Evolutionary conservation across 2,797 vertebrate species (phyloP).

Genomic region (Orestias chungarensis): DNA sequence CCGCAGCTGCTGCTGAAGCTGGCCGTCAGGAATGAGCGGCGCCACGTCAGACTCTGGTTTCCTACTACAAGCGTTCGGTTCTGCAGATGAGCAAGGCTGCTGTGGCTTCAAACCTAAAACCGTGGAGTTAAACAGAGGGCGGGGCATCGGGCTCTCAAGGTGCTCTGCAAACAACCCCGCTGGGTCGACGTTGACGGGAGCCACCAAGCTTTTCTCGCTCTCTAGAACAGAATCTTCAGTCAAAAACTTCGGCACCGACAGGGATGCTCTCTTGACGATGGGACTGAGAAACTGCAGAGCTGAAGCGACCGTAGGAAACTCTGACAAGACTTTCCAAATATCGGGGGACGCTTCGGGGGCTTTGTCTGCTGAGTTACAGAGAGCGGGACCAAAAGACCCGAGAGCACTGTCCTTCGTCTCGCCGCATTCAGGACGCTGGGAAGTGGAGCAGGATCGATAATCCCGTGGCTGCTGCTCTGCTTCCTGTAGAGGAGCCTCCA

Average conservation of each 20-base stretch:
- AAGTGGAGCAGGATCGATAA: neutral
- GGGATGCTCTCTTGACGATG: slow-evolving; percentile 38
- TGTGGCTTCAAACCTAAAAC: slow-evolving; percentile 41
- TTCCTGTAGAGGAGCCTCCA: slow-evolving; percentile 1
- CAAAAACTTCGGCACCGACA: slow-evolving; percentile 24
- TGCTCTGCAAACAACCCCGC: slow-evolving; percentile 54
- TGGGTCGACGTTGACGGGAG: slow-evolving; percentile 9
- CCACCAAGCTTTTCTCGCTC: slow-evolving; percentile 34
- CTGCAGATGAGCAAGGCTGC: slow-evolving; percentile 7
- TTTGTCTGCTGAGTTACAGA: slow-evolving; percentile 29
- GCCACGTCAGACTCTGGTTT: slow-evolving; percentile 23
- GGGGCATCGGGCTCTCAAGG: slow-evolving; percentile 73
- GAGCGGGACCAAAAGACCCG: slow-evolving; percentile 33
- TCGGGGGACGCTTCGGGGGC: slow-evolving; percentile 30
- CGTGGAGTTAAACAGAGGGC: slow-evolving; percentile 79
- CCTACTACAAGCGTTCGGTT: slow-evolving; percentile 3
- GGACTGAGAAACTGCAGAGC: slow-evolving; percentile 58
- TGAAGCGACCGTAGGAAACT: slow-evolving; percentile 46
- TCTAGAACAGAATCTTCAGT: slow-evolving; percentile 41
- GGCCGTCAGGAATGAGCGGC: slow-evolving; percentile 56
- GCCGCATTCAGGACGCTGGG: slow-evolving; percentile 8
- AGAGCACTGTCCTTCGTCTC: slow-evolving; percentile 59
- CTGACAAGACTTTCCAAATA: slow-evolving; percentile 52
- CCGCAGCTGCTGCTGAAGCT: slow-evolving; percentile 79
- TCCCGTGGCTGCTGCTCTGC: slow-evolving; percentile 13